These are phyloP conservation scores for Xenentodon cancila DNA, from an alignment of 2,797 vertebrate genomes.

Conservation along the genomic window DNA sequence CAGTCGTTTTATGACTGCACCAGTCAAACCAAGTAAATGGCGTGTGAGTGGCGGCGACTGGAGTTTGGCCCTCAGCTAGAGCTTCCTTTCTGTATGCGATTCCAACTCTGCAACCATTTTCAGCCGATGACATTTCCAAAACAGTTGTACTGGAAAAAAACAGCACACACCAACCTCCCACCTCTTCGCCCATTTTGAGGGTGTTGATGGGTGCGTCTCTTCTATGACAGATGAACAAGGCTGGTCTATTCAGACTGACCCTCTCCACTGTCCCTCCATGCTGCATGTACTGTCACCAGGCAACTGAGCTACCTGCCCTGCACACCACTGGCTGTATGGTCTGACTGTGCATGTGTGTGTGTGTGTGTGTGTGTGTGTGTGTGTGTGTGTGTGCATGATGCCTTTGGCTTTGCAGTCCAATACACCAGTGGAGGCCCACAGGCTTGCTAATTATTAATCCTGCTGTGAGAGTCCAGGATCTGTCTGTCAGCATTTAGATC, in stretches of 20 bases:
- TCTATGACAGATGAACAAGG: slow-evolving; percentile 73
- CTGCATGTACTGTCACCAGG: slow-evolving; percentile 67
- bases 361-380: slow-evolving; percentile 47
- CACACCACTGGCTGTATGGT: slow-evolving; percentile 48
- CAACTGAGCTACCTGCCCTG: slow-evolving; percentile 67
- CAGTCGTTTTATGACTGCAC: not conserved
- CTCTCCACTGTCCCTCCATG: slow-evolving; percentile 53
- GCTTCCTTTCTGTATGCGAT: not conserved
- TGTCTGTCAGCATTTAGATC: slow-evolving; percentile 71
- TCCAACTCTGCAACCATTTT: slow-evolving; percentile 6
- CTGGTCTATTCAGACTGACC: slow-evolving; percentile 65
- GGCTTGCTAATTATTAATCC: slow-evolving; percentile 86
- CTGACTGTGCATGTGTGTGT: slow-evolving; percentile 19
- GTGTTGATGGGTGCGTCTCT: slow-evolving; percentile 62
- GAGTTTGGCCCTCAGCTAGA: not conserved
- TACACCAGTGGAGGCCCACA: slow-evolving; percentile 77
- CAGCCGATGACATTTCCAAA: slow-evolving; percentile 24
- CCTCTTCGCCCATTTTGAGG: slow-evolving; percentile 70
- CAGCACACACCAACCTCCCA: slow-evolving; percentile 73
- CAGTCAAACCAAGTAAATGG: not conserved
- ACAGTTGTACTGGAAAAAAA: slow-evolving; percentile 33
- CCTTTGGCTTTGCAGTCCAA: slow-evolving; percentile 67
- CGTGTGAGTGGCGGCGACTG: not conserved
- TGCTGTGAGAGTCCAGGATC: slow-evolving; percentile 70
- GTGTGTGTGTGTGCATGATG: slow-evolving; percentile 44